phyloP scores from a whole-genome alignment of 1,140 invertebrate genomes.

The Drosophila pachea region DNA sequence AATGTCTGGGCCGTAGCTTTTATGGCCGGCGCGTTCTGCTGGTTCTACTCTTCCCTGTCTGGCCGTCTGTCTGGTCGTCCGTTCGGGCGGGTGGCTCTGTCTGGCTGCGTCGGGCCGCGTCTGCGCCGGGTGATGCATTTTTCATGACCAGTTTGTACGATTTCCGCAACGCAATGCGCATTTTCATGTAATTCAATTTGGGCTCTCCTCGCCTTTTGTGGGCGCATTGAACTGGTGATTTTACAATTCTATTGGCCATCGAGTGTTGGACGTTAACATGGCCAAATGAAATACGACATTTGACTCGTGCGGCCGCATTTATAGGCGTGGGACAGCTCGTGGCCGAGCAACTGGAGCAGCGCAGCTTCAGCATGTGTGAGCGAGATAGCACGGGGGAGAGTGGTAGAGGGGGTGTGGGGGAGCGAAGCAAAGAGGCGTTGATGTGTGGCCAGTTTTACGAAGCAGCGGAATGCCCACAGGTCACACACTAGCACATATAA shows the following conservation, averaged over 20 bases:
- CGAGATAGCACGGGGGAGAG: background rate
- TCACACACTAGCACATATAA: no score
- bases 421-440: conserved; percentile 48
- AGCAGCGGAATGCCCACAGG: conserved; percentile 9
- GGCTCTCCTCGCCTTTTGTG: conserved; percentile 31
- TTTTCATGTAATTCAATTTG: conserved; percentile 76
- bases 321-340: conserved; percentile 73
- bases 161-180: conserved; percentile 73
- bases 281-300: conserved; percentile 76
- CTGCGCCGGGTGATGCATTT: conserved; percentile 65
- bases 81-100: background rate
- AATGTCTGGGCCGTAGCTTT: conserved; percentile 59
- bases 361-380: conserved; percentile 9
- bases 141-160: conserved; percentile 77
- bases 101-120: background rate
- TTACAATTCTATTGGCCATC: conserved; percentile 74
- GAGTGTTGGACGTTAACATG: conserved; percentile 60
- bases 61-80: background rate
- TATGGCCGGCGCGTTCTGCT: conserved; percentile 32
- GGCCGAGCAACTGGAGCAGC: conserved; percentile 53
- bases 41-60: background rate
- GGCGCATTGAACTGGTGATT: conserved; percentile 51
- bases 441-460: conserved; percentile 38
- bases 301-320: conserved; percentile 71
- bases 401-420: no score